Evolutionary conservation across 1,140 invertebrate genomes (phyloP).

Genomic region (Caenorhabditis tropicalis): DNA sequence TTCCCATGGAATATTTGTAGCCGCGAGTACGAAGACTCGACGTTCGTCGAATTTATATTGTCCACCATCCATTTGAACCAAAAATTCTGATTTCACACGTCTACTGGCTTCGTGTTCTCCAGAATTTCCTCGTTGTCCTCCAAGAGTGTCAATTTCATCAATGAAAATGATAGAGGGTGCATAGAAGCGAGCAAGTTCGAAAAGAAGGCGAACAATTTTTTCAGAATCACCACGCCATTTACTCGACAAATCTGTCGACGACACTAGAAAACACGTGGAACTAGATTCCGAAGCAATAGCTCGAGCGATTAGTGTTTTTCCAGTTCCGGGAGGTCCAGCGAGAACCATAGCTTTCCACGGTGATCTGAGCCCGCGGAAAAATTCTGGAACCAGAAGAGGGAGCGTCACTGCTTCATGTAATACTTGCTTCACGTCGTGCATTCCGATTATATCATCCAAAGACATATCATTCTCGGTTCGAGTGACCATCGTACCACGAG

Average conservation of each 20-base stretch:
- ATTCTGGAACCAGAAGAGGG: constrained; percentile 97
- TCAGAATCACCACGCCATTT: constrained; percentile 99
- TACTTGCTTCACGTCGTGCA: constrained; percentile 90
- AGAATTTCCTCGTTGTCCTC: constrained; percentile 91
- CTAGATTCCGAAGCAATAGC: constrained; percentile 98
- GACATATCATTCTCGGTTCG: constrained; percentile 74
- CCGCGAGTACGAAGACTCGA: constrained; percentile 95
- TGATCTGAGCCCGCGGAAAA: constrained; percentile 77
- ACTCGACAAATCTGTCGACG: constrained; percentile 92
- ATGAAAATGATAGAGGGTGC: constrained; percentile 99
- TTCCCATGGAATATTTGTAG: constrained; percentile 99
- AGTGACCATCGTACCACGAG: constrained; percentile 3
- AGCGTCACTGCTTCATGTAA: constrained; percentile 96
- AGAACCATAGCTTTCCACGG: constrained; percentile 70
- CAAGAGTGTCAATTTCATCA: constrained; percentile 98
- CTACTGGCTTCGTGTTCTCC: constrained; percentile 97
- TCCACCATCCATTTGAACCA: constrained; percentile 95
- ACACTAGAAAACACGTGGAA: constrained; percentile 99
- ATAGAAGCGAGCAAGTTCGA: constrained; percentile 99
- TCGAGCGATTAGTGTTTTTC: constrained; percentile 98
- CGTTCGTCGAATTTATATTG: constrained; percentile 19
- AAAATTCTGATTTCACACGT: constrained; percentile 90
- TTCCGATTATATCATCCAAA: constrained; percentile 95
- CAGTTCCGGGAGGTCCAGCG: constrained; percentile 92
- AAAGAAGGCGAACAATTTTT: constrained; percentile 93